Conservation (phyloP, 2,797 vertebrate genomes). For the Pachyuromys duprasi region DNA sequence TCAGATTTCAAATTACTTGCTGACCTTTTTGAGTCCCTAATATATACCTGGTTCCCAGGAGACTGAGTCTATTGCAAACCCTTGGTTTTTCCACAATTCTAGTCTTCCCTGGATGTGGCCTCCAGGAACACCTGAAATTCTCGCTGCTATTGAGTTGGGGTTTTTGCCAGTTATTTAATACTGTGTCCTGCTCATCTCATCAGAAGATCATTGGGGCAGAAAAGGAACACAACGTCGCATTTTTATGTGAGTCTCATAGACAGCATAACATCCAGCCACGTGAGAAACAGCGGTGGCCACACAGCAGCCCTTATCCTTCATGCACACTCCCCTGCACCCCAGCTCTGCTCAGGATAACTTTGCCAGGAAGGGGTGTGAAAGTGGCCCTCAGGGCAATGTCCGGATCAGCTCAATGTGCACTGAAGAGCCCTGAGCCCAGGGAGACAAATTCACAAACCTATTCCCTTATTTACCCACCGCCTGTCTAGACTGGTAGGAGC, state of each 20-base stretch:
- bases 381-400: background rate
- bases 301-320: too few relatives aligned
- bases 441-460: background rate
- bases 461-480: background rate
- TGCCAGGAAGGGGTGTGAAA: accelerated
- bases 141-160: background rate
- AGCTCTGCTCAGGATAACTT: background rate
- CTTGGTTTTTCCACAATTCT: background rate
- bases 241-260: background rate
- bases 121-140: background rate
- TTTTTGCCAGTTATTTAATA: background rate
- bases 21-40: constrained; percentile 19
- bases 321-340: background rate
- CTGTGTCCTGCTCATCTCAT: accelerated
- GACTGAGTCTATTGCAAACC: background rate
- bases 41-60: background rate
- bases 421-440: background rate
- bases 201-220: accelerated
- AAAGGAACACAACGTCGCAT: background rate
- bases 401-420: background rate
- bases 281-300: background rate
- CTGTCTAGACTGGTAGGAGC: background rate
- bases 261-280: background rate
- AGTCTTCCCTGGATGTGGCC: background rate
- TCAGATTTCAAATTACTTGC: constrained; percentile 55